A percentile compares a stretch with the other conserved stretches of the same genome.
phyloP scores from a whole-genome alignment of 2,888 invertebrate species.

The Dicranocentrus wangi region DNA sequence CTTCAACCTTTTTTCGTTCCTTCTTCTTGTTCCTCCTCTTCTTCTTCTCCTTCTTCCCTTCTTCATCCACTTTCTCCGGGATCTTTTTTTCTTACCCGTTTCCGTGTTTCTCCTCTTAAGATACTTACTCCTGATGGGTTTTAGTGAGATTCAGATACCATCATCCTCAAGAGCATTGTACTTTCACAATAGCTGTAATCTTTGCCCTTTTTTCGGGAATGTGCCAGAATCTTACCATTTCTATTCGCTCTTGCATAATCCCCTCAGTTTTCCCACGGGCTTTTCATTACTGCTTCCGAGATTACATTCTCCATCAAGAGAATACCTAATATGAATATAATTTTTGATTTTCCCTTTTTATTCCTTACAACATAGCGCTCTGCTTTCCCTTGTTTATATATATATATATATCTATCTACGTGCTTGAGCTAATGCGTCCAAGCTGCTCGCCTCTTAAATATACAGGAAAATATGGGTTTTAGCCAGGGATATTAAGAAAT shows the following conservation, averaged over 20 bases:
- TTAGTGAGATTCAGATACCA: slow-evolving; percentile 27
- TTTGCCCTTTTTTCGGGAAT: slow-evolving; percentile 37
- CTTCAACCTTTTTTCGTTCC: not conserved
- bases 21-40: not conserved
- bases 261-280: slow-evolving; percentile 44
- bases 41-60: not conserved
- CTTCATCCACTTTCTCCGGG: not conserved
- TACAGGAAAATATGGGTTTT: not conserved
- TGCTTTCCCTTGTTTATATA: not conserved
- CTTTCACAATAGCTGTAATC: slow-evolving; percentile 39
- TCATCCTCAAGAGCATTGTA: slow-evolving; percentile 22
- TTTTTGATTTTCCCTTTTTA: slow-evolving; percentile 21
- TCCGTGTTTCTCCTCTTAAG: not conserved
- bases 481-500: not conserved
- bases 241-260: slow-evolving; percentile 44
- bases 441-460: not conserved
- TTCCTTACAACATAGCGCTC: not conserved
- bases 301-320: slow-evolving; percentile 20
- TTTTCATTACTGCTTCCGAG: slow-evolving; percentile 38
- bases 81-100: not conserved
- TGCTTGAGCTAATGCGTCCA: not conserved
- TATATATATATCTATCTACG: too few relatives aligned
- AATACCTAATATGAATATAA: slow-evolving; percentile 18
- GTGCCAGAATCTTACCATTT: slow-evolving; percentile 32
- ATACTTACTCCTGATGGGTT: not conserved